Base-by-base conservation (phyloP, 2,888 invertebrate species). In the Ophioninae sp. region DNA sequence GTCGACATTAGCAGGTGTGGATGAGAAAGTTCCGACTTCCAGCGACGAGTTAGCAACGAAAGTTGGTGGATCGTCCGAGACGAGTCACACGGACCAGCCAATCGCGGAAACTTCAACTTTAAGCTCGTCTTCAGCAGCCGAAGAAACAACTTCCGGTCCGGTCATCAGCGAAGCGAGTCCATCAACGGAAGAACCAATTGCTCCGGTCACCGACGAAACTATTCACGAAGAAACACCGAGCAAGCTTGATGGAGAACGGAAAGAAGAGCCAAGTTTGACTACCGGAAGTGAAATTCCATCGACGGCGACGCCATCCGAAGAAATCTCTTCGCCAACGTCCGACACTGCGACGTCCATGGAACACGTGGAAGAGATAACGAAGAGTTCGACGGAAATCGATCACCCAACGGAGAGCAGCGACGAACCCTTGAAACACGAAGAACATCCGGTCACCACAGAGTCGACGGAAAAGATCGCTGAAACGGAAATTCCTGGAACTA, bases 361-460 rank as follows among this genome's bases (percentile, higher is more conserved):
- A 63, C 23, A 8, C 20, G 64, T 72, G 17, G 80, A 83, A 7
- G 85, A 86, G 61, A 8, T 61, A 13, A 68, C 67, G 6, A 69
- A 74, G 58, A 58, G 59, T 37, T 22, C 44, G 9, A 37, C 20
- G 7, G 85, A 85, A 74, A 61, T 75, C 63, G 81, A 87, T 37
- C 84, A 75, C 23, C 79, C 76, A 6, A 61, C 65, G 10, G 86
- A 79, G 51, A 39, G 41, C 9, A 84, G 85, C 17, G 81, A 84
- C 39, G 71, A 79, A 17, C 69, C 84, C 9, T 56, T 63, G 39
- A 82, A 75, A 63, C 44, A 63, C 9, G 85, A 82, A 44, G 71
- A 69, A 13, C 20, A 75, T 51, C 20, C 22, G 1, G 63, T 22
- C n/a, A 23, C 64, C 7, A 51, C 79, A 7, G 74, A 80, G 68